Conservation (phyloP, 2,797 vertebrate species). For the Muscicapa comitata region DNA sequence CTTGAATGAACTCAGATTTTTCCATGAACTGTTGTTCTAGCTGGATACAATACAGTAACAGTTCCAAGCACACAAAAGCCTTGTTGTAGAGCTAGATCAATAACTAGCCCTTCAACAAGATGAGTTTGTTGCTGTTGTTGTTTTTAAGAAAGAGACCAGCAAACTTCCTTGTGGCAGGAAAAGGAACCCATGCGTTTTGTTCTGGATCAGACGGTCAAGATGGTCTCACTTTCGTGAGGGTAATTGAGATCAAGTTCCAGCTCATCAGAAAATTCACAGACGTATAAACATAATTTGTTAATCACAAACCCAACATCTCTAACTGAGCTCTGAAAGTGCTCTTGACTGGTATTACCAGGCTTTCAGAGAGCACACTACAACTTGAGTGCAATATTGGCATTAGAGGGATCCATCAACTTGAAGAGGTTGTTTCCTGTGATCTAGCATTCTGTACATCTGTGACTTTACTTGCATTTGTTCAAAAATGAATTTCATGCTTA, state of each 20-base stretch:
- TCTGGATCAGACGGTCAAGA: neutral
- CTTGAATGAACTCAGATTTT: neutral
- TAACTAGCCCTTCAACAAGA: neutral
- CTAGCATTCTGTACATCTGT: constrained; percentile 37
- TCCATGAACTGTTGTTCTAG: neutral
- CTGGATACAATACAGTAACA: neutral
- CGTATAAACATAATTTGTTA: constrained; percentile 20
- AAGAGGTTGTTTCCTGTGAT: constrained; percentile 56
- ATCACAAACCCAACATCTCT: neutral
- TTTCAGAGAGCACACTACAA: constrained; percentile 15
- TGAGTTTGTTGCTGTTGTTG: neutral
- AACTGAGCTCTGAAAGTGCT: constrained; percentile 9
- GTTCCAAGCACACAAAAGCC: neutral
- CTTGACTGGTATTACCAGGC: neutral
- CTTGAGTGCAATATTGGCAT: constrained; percentile 14
- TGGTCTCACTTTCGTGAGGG: neutral
- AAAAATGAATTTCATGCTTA: constrained; percentile 76
- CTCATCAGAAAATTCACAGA: neutral
- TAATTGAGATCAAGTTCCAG: constrained; percentile 29
- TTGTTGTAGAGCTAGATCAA: neutral
- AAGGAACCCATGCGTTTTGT: neutral
- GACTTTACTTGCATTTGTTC: constrained; percentile 64
- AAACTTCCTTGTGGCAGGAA: neutral
- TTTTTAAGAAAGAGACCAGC: neutral
- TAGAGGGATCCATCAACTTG: neutral